Percentiles rank a stretch among this genome's conserved stretches.
phyloP scores from a whole-genome alignment of 2,797 vertebrate genomes.

The Numenius phaeopus region DNA sequence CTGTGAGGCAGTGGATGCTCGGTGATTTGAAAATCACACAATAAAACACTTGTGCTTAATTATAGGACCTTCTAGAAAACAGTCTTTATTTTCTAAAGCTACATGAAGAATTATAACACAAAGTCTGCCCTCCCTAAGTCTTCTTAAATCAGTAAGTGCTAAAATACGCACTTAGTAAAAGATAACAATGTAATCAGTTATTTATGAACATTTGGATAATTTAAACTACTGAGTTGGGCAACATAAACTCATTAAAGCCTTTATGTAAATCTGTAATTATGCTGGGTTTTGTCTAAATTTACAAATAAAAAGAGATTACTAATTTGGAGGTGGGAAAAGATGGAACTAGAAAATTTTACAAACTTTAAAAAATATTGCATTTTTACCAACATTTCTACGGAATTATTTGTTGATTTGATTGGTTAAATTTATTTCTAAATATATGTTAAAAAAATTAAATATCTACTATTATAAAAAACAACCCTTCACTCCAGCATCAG shows the following conservation, averaged over 20 bases:
- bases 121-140: background rate
- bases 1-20: background rate
- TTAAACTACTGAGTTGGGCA: background rate
- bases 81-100: background rate
- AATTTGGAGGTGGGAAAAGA: background rate
- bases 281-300: background rate
- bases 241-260: background rate
- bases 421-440: background rate
- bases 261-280: background rate
- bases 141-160: background rate
- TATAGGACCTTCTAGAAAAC: background rate
- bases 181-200: background rate
- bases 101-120: background rate
- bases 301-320: background rate
- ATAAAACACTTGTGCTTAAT: background rate
- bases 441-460: background rate
- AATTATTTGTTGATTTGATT: background rate
- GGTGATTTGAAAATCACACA: background rate
- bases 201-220: background rate
- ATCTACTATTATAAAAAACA: background rate
- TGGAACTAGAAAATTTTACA: background rate
- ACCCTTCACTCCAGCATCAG: background rate
- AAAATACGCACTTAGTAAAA: background rate
- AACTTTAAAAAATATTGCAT: background rate
- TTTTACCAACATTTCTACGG: background rate